phyloP scores from a whole-genome alignment of 2,113 vertebrate genomes.

The Mus pahari region DNA sequence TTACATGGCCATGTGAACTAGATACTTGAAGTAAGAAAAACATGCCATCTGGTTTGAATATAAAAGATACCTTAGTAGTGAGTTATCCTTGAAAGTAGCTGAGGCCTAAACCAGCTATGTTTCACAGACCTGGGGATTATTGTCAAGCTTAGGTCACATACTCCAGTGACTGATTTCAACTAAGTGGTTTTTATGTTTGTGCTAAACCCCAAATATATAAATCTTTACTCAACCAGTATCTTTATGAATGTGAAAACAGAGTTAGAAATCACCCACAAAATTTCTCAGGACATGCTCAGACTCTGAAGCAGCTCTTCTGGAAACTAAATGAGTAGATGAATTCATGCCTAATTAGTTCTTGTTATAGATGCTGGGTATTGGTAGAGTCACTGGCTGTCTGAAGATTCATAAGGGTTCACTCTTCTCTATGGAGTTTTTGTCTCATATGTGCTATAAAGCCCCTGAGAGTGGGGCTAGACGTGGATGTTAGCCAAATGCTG shows the following conservation, averaged over 20 bases:
- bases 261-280: not conserved
- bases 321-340: not conserved
- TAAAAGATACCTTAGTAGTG: conserved; percentile 22
- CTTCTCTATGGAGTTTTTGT: not conserved
- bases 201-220: not conserved
- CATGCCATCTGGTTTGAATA: conserved; percentile 59
- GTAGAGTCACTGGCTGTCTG: not conserved
- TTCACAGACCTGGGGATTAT: not conserved
- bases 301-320: not conserved
- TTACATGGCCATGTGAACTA: conserved; percentile 40
- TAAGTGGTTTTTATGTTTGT: not conserved
- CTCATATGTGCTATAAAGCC: not conserved
- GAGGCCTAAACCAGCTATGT: not conserved
- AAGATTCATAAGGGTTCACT: not conserved
- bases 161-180: conserved; percentile 1
- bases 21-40: conserved; percentile 48
- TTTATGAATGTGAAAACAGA: not conserved
- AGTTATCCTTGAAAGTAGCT: conserved; percentile 25
- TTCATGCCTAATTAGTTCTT: not conserved
- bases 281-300: not conserved
- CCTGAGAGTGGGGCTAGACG: not conserved
- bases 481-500: not conserved
- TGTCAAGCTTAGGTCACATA: not conserved
- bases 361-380: not conserved
- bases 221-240: not conserved